Evolutionary conservation across 2,113 vertebrate species (phyloP).

Genomic region (Phrynocephalus versicolor): DNA sequence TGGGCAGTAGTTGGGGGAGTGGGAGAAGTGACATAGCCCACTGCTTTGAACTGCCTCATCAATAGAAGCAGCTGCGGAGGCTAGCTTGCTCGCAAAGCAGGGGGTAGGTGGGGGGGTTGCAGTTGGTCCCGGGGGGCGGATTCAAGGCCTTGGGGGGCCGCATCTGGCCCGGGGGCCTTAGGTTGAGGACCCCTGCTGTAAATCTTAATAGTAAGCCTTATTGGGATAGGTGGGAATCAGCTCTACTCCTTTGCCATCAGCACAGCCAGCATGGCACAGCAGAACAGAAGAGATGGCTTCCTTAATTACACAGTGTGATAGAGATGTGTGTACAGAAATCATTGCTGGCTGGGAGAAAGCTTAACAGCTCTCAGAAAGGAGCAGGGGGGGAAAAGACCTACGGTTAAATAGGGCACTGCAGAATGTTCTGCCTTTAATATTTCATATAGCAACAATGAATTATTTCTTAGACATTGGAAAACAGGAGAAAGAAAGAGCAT

Average conservation of each 20-base stretch:
- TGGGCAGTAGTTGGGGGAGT: no score
- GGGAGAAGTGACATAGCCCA: no score
- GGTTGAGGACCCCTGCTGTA: no score
- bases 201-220: not conserved
- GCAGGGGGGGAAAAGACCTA: rapidly evolving
- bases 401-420: constrained; percentile 15
- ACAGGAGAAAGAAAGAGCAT: constrained; percentile 9
- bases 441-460: constrained; percentile 19
- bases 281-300: rapidly evolving
- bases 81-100: no score
- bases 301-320: rapidly evolving
- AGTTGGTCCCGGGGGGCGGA: no score
- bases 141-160: no score
- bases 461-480: constrained; percentile 25
- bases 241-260: not conserved
- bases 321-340: not conserved
- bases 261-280: rapidly evolving
- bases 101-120: no score
- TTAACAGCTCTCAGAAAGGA: not conserved
- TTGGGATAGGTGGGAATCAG: rapidly evolving
- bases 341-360: not conserved
- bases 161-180: no score
- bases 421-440: constrained; percentile 31
- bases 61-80: no score
- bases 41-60: no score